These are phyloP conservation scores for Pachyramphus minor DNA, from an alignment of 2,113 vertebrate species.

Conservation along the genomic window DNA sequence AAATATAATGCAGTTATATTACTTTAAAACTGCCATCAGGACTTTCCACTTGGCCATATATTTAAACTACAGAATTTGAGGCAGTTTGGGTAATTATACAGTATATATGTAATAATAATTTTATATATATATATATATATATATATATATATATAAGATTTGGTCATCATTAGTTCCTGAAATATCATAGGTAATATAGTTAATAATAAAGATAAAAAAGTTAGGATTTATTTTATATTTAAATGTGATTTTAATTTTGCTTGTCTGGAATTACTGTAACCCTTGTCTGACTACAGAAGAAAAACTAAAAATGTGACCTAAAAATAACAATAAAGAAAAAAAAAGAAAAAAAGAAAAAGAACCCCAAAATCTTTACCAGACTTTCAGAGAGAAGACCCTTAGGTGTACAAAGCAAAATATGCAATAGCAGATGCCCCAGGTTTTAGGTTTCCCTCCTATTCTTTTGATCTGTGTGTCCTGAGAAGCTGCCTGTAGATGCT, in stretches of 20 bases:
- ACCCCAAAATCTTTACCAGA: neutral
- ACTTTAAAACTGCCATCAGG: neutral
- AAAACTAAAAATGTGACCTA: neutral
- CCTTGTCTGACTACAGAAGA: neutral
- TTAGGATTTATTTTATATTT: neutral
- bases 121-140: too few relatives aligned
- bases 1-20: neutral
- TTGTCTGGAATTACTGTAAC: neutral
- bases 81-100: neutral
- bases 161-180: neutral
- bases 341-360: rapidly evolving
- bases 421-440: neutral
- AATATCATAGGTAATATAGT: neutral
- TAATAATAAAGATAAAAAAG: neutral
- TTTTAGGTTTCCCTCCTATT: neutral
- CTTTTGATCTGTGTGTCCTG: neutral
- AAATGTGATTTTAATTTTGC: neutral
- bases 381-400: neutral
- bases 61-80: neutral
- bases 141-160: too few relatives aligned
- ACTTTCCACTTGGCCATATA: neutral
- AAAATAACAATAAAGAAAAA: neutral
- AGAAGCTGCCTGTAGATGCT: neutral
- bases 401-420: neutral
- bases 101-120: neutral